phyloP scores from a whole-genome alignment of 2,797 vertebrate species.

The Melanotaenia nigrans region DNA sequence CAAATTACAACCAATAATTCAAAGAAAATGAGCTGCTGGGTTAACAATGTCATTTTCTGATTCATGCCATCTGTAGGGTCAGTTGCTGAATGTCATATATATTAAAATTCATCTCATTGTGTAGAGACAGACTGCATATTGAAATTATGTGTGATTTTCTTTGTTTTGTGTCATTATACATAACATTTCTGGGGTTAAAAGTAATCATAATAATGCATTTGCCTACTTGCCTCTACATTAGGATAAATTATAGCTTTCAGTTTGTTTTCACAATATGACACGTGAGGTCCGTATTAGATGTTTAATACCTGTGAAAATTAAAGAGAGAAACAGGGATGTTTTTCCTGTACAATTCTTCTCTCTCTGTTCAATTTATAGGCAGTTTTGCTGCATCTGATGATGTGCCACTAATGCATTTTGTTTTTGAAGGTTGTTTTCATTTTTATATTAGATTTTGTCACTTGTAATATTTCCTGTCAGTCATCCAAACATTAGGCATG shows the following conservation, averaged over 20 bases:
- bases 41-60: not conserved
- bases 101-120: too few relatives aligned
- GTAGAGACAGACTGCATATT: too few relatives aligned
- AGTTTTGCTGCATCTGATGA: not conserved
- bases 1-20: not conserved
- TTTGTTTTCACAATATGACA: too few relatives aligned
- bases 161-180: not conserved
- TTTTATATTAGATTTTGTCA: conserved; percentile 13
- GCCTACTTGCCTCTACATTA: too few relatives aligned
- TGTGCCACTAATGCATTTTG: not conserved
- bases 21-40: not conserved
- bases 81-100: too few relatives aligned
- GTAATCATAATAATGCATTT: not conserved
- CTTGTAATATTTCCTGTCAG: conserved; percentile 19
- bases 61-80: not conserved
- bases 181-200: not conserved
- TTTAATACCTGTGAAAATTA: not conserved
- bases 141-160: too few relatives aligned
- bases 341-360: not conserved
- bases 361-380: not conserved
- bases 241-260: too few relatives aligned
- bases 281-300: not conserved
- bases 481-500: conserved; percentile 23
- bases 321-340: not conserved
- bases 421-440: not conserved